Evolutionary conservation across 2,113 vertebrate genomes (phyloP).

Genomic region (Mirza zaza): DNA sequence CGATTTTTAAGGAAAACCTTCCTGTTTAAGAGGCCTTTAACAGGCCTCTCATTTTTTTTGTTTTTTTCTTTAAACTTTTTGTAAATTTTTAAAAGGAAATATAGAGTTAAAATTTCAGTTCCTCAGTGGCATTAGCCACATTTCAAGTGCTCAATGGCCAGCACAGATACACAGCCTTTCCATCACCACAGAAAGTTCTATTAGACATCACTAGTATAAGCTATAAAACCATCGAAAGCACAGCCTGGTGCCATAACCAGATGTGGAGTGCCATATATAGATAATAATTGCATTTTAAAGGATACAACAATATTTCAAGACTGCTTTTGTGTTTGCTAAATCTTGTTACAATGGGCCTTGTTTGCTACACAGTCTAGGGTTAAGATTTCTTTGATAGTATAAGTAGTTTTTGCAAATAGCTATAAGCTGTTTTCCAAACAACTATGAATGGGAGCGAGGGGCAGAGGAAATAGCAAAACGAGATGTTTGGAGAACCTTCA

Average conservation of each 20-base stretch:
- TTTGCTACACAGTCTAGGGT: slow-evolving; percentile 26
- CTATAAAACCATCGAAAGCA: neutral
- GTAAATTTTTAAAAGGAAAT: neutral
- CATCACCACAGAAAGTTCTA: neutral
- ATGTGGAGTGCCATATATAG: slow-evolving; percentile 27
- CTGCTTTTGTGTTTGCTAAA: slow-evolving; percentile 47
- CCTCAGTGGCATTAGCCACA: neutral
- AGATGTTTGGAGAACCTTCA: neutral
- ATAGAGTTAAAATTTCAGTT: neutral
- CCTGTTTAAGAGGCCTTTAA: neutral
- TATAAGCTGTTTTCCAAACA: slow-evolving; percentile 45
- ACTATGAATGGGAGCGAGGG: neutral
- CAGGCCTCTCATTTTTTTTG: neutral
- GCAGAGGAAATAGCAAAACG: neutral
- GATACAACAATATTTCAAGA: slow-evolving; percentile 63
- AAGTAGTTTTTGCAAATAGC: slow-evolving; percentile 45
- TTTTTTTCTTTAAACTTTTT: neutral
- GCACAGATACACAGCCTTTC: neutral
- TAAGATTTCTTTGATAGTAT: slow-evolving; percentile 37
- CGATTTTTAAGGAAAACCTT: slow-evolving; percentile 1
- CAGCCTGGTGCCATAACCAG: slow-evolving; percentile 35
- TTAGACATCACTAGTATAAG: neutral
- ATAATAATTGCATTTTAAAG: slow-evolving; percentile 63
- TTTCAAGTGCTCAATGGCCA: neutral
- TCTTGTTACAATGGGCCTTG: slow-evolving; percentile 52